These are phyloP conservation scores for Odontophorus gujanensis DNA, from an alignment of 2,113 vertebrate genomes.

Conservation along the genomic window DNA sequence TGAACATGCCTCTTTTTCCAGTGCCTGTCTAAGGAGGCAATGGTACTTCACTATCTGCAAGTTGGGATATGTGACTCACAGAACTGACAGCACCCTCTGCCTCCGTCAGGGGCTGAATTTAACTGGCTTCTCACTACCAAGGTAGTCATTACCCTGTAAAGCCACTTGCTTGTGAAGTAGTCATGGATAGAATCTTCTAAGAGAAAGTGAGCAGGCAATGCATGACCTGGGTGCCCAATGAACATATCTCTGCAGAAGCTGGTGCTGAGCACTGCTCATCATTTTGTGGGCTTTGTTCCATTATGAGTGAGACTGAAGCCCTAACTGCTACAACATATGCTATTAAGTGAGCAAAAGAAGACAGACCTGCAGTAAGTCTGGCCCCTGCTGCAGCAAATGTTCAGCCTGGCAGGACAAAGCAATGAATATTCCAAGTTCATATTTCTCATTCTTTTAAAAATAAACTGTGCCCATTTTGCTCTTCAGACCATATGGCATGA, in stretches of 20 bases:
- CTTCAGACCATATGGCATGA: constrained; percentile 66
- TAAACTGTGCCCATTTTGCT: constrained; percentile 67
- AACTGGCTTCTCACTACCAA: neutral
- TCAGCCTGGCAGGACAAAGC: constrained; percentile 61
- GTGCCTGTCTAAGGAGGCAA: neutral
- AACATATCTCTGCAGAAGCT: neutral
- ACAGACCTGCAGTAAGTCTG: constrained; percentile 26
- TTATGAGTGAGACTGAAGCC: neutral
- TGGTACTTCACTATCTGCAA: neutral
- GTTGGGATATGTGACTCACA: neutral
- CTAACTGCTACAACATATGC: constrained; percentile 5
- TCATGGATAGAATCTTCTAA: neutral
- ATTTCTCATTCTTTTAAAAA: constrained; percentile 74
- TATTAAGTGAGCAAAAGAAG: constrained; percentile 56
- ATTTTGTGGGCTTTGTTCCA: neutral
- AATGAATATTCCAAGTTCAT: constrained; percentile 68
- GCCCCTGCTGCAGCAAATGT: constrained; percentile 56
- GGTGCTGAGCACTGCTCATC: neutral
- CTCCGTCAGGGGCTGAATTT: neutral
- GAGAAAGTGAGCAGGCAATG: neutral
- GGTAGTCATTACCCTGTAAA: neutral
- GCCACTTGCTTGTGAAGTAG: neutral
- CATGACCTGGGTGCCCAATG: neutral
- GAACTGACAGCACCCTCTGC: neutral
- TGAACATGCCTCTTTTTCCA: neutral